Evolutionary conservation across 2,888 invertebrate genomes (phyloP), one percentile per base, ranked within the genome.

Genomic region (Aphidoletes aphidimyza): DNA sequence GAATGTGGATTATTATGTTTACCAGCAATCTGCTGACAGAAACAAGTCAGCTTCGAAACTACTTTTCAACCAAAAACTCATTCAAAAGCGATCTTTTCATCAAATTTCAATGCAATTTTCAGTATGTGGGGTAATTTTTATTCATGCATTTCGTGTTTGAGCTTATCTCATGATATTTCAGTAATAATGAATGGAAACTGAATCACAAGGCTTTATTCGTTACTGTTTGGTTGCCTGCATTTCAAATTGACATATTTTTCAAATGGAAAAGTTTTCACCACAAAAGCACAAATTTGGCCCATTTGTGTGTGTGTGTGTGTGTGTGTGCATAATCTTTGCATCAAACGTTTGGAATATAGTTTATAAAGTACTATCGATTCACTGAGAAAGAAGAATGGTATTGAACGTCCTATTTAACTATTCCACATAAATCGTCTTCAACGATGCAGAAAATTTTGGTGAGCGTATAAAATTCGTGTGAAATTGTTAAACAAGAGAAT

Each of bases 211-310:
- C n/a, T n/a, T n/a, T n/a, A n/a, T n/a, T n/a, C n/a, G n/a, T n/a
- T n/a, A n/a, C n/a, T n/a, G n/a, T n/a, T n/a, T n/a, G n/a, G n/a
- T n/a, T n/a, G n/a, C n/a, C n/a, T n/a, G n/a, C n/a, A n/a, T n/a
- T n/a, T 30, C 14, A 14, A 69, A 69, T 3, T 69, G 69, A 14
- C 30, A 30, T 69, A 30, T 69, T 69, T n/a, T 69, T 69, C 69
- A 34, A 30, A 69, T 30, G 30, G 17, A 1, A 30, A 34, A 69
- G 69, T 69, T 69, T 69, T 34, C n/a, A 6, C 69, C 69, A 69
- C 69, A 69, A 69, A 69, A 69, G 69, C 34, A 30, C 19, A 69
- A 69, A 30, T 14, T 69, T 69, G n/a, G n/a, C n/a, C n/a, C n/a
- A n/a, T n/a, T n/a, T n/a, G n/a, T n/a, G n/a, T n/a, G n/a, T n/a